These are phyloP conservation scores for Piaya cayana DNA, from an alignment of 2,113 vertebrate species.

Conservation along the genomic window DNA sequence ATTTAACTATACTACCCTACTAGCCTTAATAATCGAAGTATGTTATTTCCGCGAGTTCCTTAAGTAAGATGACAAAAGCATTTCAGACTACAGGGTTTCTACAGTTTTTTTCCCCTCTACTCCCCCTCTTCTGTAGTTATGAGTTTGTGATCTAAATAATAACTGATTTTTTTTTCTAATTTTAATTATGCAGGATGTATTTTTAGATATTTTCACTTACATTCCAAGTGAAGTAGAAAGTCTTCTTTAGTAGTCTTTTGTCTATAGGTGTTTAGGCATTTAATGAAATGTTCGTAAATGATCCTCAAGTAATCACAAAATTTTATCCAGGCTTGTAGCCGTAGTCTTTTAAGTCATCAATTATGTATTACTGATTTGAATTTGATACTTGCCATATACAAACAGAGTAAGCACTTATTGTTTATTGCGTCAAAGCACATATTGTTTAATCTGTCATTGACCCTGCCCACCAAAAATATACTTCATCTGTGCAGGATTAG, in stretches of 20 bases:
- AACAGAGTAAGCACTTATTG: background rate
- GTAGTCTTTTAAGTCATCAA: background rate
- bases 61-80: background rate
- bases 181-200: background rate
- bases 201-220: background rate
- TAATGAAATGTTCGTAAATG: background rate
- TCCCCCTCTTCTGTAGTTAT: background rate
- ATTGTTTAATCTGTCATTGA: background rate
- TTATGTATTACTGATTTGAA: background rate
- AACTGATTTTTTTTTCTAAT: background rate
- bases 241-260: background rate
- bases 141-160: background rate
- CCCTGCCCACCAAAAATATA: background rate
- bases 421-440: background rate
- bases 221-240: background rate
- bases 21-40: background rate
- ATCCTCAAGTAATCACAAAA: background rate
- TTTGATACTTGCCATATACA: background rate
- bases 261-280: background rate
- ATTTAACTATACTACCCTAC: background rate
- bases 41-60: background rate
- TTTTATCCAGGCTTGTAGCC: background rate
- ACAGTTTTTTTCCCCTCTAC: background rate
- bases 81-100: background rate
- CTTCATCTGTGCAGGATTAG: background rate